Conservation (phyloP, 2,797 vertebrate species). For the Gallirallus australis region DNA sequence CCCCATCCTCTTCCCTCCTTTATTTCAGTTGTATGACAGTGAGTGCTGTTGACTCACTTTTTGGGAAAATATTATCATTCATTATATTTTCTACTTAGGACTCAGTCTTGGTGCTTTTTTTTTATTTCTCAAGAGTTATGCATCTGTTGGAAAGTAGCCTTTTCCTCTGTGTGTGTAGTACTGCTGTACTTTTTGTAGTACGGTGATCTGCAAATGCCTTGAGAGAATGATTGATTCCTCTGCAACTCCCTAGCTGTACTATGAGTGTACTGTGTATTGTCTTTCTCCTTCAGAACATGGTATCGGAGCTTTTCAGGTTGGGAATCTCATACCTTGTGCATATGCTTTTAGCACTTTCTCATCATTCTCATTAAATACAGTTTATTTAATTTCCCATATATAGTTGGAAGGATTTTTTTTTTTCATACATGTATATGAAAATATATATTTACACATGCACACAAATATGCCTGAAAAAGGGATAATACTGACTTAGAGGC, state of each 20-base stretch:
- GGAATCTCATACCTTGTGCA: not conserved
- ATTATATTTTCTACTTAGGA: not conserved
- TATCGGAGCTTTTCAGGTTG: not conserved
- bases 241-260: not conserved
- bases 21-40: not conserved
- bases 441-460: accelerated
- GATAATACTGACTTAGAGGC: not conserved
- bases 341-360: not conserved
- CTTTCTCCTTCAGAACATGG: not conserved
- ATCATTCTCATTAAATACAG: not conserved
- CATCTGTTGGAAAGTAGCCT: not conserved
- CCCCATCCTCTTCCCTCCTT: not conserved
- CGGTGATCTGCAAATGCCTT: not conserved
- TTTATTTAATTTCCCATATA: not conserved
- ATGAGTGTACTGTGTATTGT: not conserved
- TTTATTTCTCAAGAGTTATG: not conserved
- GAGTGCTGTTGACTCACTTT: not conserved
- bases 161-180: not conserved
- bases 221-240: not conserved
- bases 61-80: not conserved
- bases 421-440: not conserved
- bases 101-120: not conserved
- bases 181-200: not conserved
- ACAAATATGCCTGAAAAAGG: not conserved
- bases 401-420: not conserved